These are phyloP conservation scores for Trichopria drosophilae DNA, from an alignment of 2,888 invertebrate genomes.

Conservation along the genomic window DNA sequence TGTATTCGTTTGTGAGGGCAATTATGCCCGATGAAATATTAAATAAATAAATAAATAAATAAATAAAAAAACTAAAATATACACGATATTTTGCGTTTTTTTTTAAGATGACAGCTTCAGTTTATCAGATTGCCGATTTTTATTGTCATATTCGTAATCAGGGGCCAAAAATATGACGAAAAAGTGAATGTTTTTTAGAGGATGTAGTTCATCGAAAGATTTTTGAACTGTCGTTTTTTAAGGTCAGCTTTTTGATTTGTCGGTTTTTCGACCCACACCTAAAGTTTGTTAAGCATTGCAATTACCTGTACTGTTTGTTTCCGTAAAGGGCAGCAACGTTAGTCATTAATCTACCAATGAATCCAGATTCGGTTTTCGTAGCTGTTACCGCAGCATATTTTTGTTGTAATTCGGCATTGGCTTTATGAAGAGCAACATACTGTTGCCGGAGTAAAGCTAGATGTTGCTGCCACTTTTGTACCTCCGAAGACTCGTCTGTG, in stretches of 20 bases:
- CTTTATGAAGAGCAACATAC: slow-evolving; percentile 84
- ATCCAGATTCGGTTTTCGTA: slow-evolving; percentile 70
- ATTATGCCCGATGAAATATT: not conserved
- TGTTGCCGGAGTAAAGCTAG: slow-evolving; percentile 83
- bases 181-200: too few relatives aligned
- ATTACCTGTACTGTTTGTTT: slow-evolving; percentile 72
- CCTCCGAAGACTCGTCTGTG: slow-evolving; percentile 50
- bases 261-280: too few relatives aligned
- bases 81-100: not conserved
- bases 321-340: slow-evolving; percentile 83
- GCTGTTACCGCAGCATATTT: slow-evolving; percentile 81
- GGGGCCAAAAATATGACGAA: too few relatives aligned
- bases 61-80: not conserved
- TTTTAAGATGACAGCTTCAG: not conserved
- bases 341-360: slow-evolving; percentile 79
- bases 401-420: slow-evolving; percentile 78
- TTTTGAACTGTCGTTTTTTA: too few relatives aligned
- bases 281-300: too few relatives aligned
- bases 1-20: not conserved
- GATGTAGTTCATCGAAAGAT: too few relatives aligned
- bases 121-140: not conserved
- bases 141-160: too few relatives aligned
- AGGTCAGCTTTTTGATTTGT: too few relatives aligned
- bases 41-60: not conserved
- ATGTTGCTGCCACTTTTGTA: slow-evolving; percentile 72